A percentile compares a stretch with the other conserved stretches of the same genome.
Conservation (phyloP, 2,888 invertebrate species). For the Hirudinaria manillensis region DNA sequence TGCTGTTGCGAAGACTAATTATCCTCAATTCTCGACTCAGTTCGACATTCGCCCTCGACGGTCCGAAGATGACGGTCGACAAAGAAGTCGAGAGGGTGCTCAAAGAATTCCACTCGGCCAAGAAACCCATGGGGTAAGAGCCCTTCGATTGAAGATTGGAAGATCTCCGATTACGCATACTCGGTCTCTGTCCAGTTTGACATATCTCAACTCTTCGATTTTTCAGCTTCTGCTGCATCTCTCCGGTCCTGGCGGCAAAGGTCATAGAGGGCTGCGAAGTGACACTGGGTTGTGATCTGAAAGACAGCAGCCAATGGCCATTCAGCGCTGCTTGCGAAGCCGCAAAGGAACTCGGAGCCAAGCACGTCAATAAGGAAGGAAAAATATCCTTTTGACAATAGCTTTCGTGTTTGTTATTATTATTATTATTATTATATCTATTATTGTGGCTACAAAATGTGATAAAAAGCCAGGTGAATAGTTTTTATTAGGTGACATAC, state of each 20-base stretch:
- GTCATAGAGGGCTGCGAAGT: constrained; percentile 51
- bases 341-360: constrained; percentile 57
- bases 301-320: constrained; percentile 52
- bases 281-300: constrained; percentile 50
- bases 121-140: constrained; percentile 58
- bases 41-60: constrained; percentile 58
- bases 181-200: not conserved
- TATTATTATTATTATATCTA: too few species aligned
- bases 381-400: constrained; percentile 50
- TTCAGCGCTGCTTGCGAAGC: constrained; percentile 57
- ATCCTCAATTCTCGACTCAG: constrained; percentile 46
- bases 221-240: constrained; percentile 57
- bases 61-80: constrained; percentile 55
- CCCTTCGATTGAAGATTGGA: constrained; percentile 26
- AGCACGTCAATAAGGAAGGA: constrained; percentile 48
- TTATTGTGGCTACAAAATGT: too few species aligned
- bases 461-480: too few species aligned
- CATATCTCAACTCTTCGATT: too few species aligned
- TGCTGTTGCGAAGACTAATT: not conserved
- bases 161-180: not conserved
- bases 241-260: constrained; percentile 58
- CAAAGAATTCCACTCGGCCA: constrained; percentile 56
- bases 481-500: too few species aligned
- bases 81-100: constrained; percentile 56
- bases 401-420: too few species aligned